Conservation (phyloP, 1,140 invertebrate genomes). For the Ladona fulva region DNA sequence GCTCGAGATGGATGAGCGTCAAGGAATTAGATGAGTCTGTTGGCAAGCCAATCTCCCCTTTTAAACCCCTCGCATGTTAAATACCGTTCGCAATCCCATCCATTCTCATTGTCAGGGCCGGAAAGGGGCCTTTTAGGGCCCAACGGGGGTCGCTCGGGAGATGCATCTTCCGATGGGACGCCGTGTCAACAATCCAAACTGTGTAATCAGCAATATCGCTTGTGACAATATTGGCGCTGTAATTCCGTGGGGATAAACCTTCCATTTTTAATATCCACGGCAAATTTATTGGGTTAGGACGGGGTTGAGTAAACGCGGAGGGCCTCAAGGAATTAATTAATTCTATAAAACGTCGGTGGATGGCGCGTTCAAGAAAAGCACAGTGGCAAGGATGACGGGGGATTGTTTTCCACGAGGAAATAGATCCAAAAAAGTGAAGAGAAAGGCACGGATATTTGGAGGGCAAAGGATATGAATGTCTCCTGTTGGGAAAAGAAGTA, state of each 20-base stretch:
- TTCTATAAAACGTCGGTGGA: conserved; percentile 10
- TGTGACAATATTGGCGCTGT: not conserved
- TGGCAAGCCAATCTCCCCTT: too few relatives aligned
- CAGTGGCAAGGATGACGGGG: too few relatives aligned
- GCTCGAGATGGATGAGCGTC: too few relatives aligned
- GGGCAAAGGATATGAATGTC: not conserved
- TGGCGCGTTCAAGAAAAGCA: not conserved
- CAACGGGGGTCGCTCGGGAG: too few relatives aligned
- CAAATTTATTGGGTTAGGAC: conserved; percentile 1
- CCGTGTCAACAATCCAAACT: not conserved
- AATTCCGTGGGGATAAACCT: not conserved
- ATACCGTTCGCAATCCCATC: too few relatives aligned
- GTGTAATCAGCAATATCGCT: conserved; percentile 2
- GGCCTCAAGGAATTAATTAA: conserved; percentile 17
- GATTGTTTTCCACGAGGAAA: too few relatives aligned
- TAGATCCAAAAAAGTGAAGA: not conserved
- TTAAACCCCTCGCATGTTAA: too few relatives aligned
- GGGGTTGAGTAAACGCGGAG: conserved; percentile 6
- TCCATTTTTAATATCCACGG: not conserved
- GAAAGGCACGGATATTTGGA: not conserved
- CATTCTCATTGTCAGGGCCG: too few relatives aligned
- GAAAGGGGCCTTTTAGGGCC: too few relatives aligned
- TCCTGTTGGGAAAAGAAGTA: too few relatives aligned
- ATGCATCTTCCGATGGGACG: too few relatives aligned
- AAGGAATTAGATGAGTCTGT: too few relatives aligned